Evolutionary conservation across 2,797 vertebrate genomes (phyloP).

Genomic region (Arctocebus calabarensis): DNA sequence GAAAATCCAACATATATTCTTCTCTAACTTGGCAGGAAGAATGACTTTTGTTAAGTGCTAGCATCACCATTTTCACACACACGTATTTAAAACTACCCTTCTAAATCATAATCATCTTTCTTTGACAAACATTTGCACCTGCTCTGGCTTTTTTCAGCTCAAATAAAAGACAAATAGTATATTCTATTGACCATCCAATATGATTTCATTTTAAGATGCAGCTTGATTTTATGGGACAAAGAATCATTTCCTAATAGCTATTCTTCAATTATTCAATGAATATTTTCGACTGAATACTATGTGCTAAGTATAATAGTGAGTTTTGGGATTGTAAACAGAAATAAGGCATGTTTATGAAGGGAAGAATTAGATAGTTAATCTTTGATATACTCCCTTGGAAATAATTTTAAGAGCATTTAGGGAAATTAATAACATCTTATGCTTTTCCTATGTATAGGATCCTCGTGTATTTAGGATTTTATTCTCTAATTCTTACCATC

Average conservation of each 20-base stretch:
- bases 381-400: not conserved
- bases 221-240: constrained; percentile 2
- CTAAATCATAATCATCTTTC: not conserved
- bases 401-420: constrained; percentile 35
- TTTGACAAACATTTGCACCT: not conserved
- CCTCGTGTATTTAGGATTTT: not conserved
- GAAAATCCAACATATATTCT: not conserved
- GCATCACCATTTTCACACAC: not conserved
- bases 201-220: not conserved
- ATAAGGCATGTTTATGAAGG: not conserved
- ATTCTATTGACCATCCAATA: not conserved
- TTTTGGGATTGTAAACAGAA: not conserved
- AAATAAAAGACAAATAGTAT: not conserved
- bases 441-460: not conserved
- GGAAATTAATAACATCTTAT: constrained; percentile 27
- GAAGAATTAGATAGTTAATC: not conserved
- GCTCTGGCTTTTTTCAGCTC: not conserved
- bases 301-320: not conserved
- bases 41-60: not conserved
- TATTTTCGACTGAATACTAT: constrained; percentile 8
- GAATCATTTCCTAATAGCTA: not conserved
- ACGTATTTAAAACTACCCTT: not conserved
- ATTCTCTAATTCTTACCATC: not conserved
- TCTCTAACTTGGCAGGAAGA: constrained; percentile 21
- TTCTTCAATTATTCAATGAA: not conserved